Percentiles rank a stretch among this genome's conserved stretches.
These are phyloP conservation scores for Peromyscus aztecus DNA, from an alignment of 2,797 vertebrate genomes.

Conservation along the genomic window DNA sequence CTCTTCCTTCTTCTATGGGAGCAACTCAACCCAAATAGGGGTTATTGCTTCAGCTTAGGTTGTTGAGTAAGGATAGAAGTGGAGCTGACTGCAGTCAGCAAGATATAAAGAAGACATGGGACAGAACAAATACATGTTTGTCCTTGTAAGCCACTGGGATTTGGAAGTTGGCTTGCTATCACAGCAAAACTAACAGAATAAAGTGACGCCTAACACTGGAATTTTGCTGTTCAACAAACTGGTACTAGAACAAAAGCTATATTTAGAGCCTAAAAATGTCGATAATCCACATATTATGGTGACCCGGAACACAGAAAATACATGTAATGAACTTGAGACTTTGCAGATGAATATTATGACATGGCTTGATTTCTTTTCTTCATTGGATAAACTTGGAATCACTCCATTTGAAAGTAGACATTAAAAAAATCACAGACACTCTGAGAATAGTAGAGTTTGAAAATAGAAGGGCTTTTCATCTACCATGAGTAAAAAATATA, in stretches of 20 bases:
- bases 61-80: neutral
- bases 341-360: neutral
- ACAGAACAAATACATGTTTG: neutral
- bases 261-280: neutral
- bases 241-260: neutral
- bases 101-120: neutral
- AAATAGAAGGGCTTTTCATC: slow-evolving; percentile 8
- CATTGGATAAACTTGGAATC: neutral
- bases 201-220: neutral
- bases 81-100: neutral
- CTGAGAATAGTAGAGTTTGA: neutral
- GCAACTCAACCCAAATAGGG: neutral
- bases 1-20: neutral
- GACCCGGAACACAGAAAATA: neutral
- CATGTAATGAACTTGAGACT: neutral
- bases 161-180: neutral
- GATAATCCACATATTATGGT: neutral
- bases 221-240: neutral
- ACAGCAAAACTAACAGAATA: neutral
- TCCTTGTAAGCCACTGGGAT: neutral
- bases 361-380: neutral
- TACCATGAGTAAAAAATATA: neutral
- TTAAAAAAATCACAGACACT: neutral
- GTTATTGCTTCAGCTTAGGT: neutral
- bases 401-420: neutral